Conservation (phyloP, 2,797 vertebrate genomes). For the Danio aesculapii region DNA sequence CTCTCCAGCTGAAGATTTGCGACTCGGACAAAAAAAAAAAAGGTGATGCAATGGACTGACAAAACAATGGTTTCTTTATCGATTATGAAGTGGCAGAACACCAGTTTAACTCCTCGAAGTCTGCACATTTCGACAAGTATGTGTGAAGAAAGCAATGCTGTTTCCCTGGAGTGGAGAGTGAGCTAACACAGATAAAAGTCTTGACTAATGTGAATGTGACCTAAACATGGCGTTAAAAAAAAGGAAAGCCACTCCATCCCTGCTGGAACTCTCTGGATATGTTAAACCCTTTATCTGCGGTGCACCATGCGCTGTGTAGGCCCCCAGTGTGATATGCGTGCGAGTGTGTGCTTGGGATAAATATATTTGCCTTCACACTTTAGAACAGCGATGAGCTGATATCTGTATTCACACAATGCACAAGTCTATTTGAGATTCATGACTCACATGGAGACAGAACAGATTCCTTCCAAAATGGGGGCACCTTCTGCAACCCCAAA, state of each 20-base stretch:
- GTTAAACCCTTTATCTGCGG: slow-evolving; percentile 63
- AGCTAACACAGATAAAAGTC: slow-evolving; percentile 58
- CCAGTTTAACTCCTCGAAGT: slow-evolving; percentile 51
- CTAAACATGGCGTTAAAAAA: slow-evolving; percentile 53
- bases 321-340: slow-evolving; percentile 48
- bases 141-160: slow-evolving; percentile 33
- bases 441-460: slow-evolving; percentile 58
- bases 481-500: slow-evolving; percentile 28
- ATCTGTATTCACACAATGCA: slow-evolving; percentile 48
- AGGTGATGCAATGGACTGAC: neutral
- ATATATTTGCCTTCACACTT: slow-evolving; percentile 55
- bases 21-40: neutral
- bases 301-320: slow-evolving; percentile 48
- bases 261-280: slow-evolving; percentile 53
- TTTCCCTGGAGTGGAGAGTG: slow-evolving; percentile 47
- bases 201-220: slow-evolving; percentile 60
- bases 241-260: slow-evolving; percentile 47
- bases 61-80: neutral
- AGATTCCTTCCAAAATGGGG: slow-evolving; percentile 49
- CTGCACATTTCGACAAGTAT: neutral
- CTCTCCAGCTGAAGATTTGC: slow-evolving; percentile 6
- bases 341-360: slow-evolving; percentile 52
- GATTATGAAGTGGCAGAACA: neutral
- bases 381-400: slow-evolving; percentile 45
- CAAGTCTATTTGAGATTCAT: slow-evolving; percentile 24